Evolutionary conservation across 2,113 vertebrate species (phyloP).

Genomic region (Zapornia atra): DNA sequence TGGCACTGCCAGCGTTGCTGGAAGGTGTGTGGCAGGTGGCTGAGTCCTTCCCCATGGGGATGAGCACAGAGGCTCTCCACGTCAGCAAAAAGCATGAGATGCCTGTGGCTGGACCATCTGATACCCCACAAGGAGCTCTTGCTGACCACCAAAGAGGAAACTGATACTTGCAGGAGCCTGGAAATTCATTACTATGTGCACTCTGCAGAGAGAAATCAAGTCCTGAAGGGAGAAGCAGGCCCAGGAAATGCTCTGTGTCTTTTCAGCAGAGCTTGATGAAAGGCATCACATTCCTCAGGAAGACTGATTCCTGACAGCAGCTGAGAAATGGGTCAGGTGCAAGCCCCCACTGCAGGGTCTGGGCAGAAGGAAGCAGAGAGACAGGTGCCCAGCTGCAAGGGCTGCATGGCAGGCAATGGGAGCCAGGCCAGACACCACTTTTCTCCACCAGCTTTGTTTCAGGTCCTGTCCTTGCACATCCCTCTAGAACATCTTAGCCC

Average conservation of each 20-base stretch:
- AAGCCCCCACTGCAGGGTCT: neutral
- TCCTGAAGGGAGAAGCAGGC: neutral
- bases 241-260: neutral
- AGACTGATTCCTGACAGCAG: neutral
- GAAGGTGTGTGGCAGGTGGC: accelerated
- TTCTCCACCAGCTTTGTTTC: neutral
- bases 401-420: accelerated
- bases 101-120: neutral
- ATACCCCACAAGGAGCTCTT: neutral
- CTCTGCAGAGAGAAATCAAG: neutral
- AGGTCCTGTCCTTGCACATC: neutral
- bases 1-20: neutral
- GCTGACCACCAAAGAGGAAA: neutral
- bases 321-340: neutral
- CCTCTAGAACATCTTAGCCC: neutral
- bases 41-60: accelerated
- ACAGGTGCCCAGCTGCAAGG: neutral
- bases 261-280: neutral
- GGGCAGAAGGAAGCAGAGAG: neutral
- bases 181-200: neutral
- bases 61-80: neutral
- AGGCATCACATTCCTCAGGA: accelerated
- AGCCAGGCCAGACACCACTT: neutral
- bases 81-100: neutral
- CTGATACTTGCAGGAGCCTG: neutral